phyloP scores from a whole-genome alignment of 2,888 invertebrate species.

The Odiellus spinosus region DNA sequence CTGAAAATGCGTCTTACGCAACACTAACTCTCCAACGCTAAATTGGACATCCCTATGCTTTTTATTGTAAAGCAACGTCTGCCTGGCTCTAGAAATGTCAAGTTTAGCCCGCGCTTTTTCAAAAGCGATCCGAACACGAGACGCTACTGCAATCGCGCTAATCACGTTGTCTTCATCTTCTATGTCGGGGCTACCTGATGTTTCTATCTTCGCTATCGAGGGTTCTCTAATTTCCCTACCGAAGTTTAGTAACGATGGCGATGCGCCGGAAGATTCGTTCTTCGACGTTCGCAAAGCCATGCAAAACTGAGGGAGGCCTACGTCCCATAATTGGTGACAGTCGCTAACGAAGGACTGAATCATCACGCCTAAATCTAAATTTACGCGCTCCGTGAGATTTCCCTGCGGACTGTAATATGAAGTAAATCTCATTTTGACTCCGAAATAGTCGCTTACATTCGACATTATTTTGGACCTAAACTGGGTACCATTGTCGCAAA shows the following conservation, averaged over 20 bases:
- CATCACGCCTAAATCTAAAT: slow-evolving; percentile 3
- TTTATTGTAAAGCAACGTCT: too few relatives aligned
- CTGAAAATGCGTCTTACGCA: too few relatives aligned
- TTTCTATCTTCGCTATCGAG: too few relatives aligned
- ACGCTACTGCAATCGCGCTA: too few relatives aligned
- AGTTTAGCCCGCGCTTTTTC: too few relatives aligned
- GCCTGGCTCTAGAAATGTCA: too few relatives aligned
- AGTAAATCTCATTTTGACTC: not conserved
- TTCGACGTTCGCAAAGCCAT: slow-evolving; percentile 5
- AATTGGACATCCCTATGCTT: too few relatives aligned
- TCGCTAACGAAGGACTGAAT: slow-evolving; percentile 3
- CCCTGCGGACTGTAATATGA: slow-evolving; percentile 8
- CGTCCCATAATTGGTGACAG: slow-evolving; percentile 2
- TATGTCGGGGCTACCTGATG: too few relatives aligned
- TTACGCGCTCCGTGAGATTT: slow-evolving; percentile 8
- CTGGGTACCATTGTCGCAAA: slow-evolving; percentile 4
- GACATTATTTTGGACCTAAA: not conserved
- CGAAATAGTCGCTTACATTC: not conserved
- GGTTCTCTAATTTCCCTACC: slow-evolving; percentile 4
- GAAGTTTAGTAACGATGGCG: slow-evolving; percentile 2
- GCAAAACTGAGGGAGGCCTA: slow-evolving; percentile 1
- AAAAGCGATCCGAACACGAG: too few relatives aligned
- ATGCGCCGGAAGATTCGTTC: not conserved
- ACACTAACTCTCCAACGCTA: too few relatives aligned
- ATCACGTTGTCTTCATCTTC: too few relatives aligned